A percentile compares a stretch with the other conserved stretches of the same genome.
Evolutionary conservation across 2,888 invertebrate species (phyloP).

Genomic region (Pyrocoelia pectoralis): DNA sequence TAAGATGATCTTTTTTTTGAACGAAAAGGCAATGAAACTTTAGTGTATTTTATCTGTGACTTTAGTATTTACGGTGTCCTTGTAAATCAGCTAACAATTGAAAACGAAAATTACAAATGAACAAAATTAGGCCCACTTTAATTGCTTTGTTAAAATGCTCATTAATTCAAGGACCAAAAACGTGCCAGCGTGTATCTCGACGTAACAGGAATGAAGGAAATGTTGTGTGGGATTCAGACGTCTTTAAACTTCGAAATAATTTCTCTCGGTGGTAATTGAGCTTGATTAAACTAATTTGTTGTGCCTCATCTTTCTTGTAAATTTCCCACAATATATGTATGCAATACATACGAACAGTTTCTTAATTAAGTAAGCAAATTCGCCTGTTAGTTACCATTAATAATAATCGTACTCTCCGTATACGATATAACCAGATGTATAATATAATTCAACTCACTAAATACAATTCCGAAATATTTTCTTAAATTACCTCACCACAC

Average conservation of each 20-base stretch:
- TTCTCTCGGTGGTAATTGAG: not conserved
- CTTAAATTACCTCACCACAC: not conserved
- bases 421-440: too few relatives aligned
- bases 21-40: too few relatives aligned
- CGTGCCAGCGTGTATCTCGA: too few relatives aligned
- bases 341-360: not conserved
- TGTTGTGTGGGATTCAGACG: not conserved
- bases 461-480: not conserved
- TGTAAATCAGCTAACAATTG: too few relatives aligned
- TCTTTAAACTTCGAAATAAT: not conserved
- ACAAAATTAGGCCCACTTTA: too few relatives aligned
- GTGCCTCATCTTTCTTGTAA: not conserved
- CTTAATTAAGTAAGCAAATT: not conserved
- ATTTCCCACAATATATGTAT: not conserved
- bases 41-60: too few relatives aligned
- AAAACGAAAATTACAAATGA: too few relatives aligned
- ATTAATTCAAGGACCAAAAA: too few relatives aligned
- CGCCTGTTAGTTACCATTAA: not conserved
- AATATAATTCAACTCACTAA: not conserved
- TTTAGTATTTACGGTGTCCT: too few relatives aligned
- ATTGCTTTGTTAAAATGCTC: too few relatives aligned
- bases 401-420: not conserved
- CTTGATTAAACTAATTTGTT: conserved; percentile 1
- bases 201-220: too few relatives aligned
- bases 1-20: too few relatives aligned